Evolutionary conservation across 2,888 invertebrate genomes (phyloP), one percentile per base, ranked within the genome.

Genomic region (Callinectes sapidus): DNA sequence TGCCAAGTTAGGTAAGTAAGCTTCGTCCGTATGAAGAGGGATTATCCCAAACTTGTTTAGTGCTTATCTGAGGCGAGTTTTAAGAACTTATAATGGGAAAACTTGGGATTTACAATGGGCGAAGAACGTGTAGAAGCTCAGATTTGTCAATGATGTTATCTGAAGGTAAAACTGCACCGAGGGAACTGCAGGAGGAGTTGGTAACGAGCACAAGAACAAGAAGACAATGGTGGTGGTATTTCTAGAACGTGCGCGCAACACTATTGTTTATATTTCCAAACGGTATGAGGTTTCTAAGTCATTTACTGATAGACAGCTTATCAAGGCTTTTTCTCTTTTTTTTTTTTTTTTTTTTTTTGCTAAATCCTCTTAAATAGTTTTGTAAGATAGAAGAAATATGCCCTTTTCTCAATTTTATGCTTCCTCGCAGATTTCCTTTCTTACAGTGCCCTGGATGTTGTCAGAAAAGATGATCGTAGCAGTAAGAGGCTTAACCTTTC

Each of bases 1-100:
- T n/a, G 71, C n/a, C 10, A 71, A 71, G 71, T 71, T 71, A 71
- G n/a, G 23, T 71, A 71, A 71, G 71, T 71, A 6, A n/a, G 23
- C 23, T 71, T n/a, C 23, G n/a, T 66, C 71, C 28, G 23, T 71
- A 71, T 71, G 71, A 71, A 71, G 71, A 71, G 23, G 71, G 28
- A 23, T 71, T 71, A 71, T n/a, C 71, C 71, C 3, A 23, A 71
- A 71, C 71, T 71, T 71, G 71, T 71, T 71, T 71, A 71, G 71
- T n/a, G 71, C 71, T 71, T 71, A 71, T 71, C 71, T 71, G 71
- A 23, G 23, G 71, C 2, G 71, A 71, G 71, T 71, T 71, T 71
- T n/a, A 71, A 8, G 71, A 71, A 71, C 71, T 71, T 71, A 18
- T 71, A 71, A 71, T 71, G 23, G 71, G 71, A 71, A 71, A 71